Evolutionary conservation across 2,888 invertebrate genomes (phyloP).

Genomic region (Drosophila barbarae): DNA sequence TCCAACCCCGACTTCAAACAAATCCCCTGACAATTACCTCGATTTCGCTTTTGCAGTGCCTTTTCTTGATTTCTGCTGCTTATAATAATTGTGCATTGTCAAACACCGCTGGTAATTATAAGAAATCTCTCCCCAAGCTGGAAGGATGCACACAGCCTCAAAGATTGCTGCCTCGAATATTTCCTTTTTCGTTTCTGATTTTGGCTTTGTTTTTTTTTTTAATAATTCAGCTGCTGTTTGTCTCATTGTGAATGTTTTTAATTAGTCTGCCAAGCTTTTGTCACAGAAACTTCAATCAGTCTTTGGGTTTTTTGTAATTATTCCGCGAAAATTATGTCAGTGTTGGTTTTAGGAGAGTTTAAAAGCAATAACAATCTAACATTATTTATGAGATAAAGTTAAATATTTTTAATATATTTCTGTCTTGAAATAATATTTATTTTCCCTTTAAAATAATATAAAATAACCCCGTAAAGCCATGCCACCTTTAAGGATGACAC

Average conservation of each 20-base stretch:
- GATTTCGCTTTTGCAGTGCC: neutral
- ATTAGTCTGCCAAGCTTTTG: constrained; percentile 62
- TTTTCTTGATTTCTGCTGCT: constrained; percentile 40
- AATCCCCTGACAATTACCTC: constrained; percentile 42
- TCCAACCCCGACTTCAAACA: constrained; percentile 30
- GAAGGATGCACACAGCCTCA: constrained; percentile 25
- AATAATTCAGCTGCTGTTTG: constrained; percentile 48
- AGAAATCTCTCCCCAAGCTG: constrained; percentile 6
- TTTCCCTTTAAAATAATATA: neutral
- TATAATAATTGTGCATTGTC: constrained; percentile 69
- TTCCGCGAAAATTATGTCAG: constrained; percentile 23
- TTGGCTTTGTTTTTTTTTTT: constrained; percentile 10
- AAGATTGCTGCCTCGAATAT: constrained; percentile 13
- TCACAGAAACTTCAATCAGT: constrained; percentile 57
- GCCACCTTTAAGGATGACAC: constrained; percentile 17
- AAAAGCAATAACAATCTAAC: constrained; percentile 5
- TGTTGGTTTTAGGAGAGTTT: constrained; percentile 7
- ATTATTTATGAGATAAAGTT: neutral
- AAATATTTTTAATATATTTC: no score
- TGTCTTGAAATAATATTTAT: neutral
- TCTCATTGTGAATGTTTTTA: constrained; percentile 70
- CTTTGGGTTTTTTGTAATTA: constrained; percentile 10
- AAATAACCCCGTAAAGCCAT: neutral
- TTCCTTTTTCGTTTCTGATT: constrained; percentile 7
- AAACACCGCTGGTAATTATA: constrained; percentile 41